phyloP scores from a whole-genome alignment of 2,113 vertebrate species.

The Psammodynastes pulverulentus region DNA sequence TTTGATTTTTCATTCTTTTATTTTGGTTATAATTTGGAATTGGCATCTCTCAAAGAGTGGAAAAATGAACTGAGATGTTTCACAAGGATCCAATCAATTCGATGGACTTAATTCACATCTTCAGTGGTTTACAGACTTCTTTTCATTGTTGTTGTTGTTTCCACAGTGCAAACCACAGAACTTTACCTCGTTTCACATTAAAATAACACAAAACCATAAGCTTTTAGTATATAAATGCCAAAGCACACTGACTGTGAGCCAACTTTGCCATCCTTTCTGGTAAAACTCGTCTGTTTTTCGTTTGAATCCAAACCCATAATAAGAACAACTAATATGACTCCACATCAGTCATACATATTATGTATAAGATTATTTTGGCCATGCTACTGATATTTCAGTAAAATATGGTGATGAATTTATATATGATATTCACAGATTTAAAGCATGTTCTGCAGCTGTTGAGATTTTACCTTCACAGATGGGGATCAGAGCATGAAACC shows the following conservation, averaged over 20 bases:
- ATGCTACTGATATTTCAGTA: background rate
- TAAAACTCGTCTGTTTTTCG: background rate
- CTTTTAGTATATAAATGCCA: background rate
- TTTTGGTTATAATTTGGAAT: background rate
- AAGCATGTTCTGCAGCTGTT: background rate
- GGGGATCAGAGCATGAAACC: background rate
- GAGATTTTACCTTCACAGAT: background rate
- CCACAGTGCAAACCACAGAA: conserved; percentile 17
- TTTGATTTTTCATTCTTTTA: background rate
- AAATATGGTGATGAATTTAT: background rate
- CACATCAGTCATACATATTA: background rate
- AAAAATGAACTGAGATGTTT: conserved; percentile 19
- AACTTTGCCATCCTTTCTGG: background rate
- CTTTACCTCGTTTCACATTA: conserved; percentile 3
- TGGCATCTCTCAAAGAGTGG: background rate
- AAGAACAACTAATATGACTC: background rate
- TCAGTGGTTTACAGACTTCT: background rate
- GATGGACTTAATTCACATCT: conserved; percentile 6
- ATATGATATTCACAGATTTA: background rate
- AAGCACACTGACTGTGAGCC: background rate
- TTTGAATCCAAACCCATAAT: background rate
- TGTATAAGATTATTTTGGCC: background rate
- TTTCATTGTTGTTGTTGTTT: background rate
- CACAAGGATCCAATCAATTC: conserved; percentile 7
- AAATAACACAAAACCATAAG: conserved; percentile 19